Base-by-base conservation (phyloP, 2,888 invertebrate genomes). In the Stenchaetothrips biformis region DNA sequence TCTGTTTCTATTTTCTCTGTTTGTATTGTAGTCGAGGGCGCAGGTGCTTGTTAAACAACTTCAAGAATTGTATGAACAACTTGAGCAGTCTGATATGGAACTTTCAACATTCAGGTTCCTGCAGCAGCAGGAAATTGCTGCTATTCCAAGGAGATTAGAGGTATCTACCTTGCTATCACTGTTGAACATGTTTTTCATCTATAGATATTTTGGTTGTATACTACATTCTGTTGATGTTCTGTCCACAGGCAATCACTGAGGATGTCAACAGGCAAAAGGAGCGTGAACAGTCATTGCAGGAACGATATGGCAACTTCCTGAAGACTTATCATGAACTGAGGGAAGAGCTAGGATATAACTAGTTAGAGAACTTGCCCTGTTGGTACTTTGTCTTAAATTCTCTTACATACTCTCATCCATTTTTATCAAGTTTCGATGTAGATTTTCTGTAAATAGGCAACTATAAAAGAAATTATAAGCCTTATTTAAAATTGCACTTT, bases 201-300 rank as follows among this genome's bases (percentile, higher is more conserved):
- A 48, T 37, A 16, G 25, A 79, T 67, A 13, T 59, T 67, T 79
- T 0, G 79, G 49, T 49, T 80, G 27, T 18, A 78, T 67, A 3
- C 37, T 77, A 78, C 13, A 59, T 2, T 79, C 78, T 79, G 4
- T 25, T 25, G 25, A 81, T 78, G 4, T 37, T 9, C 81, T 82
- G 85, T 85, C 86, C 87, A 81, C 87, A 94, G 93, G 93, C 94
- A 0, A 87, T 98, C 82, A 94, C 94, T 80, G 97, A 97, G 85
- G 98, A 98, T 86, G 97, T 98, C 0, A 93, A 92, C 82, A 89
- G 97, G 80, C 98, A 98, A 88, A 95, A 93, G 84, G 96, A 97
- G 83, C 89, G 98, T 81, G 99, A 99, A 86, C 94, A 93, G 84
- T 91, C 91, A 81, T 88, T 99, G 79, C 99, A 99, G 88, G 90